A percentile compares a stretch with the other conserved stretches of the same genome.
These are phyloP conservation scores for Aphrophora alni DNA, from an alignment of 2,888 invertebrate genomes.

Conservation along the genomic window DNA sequence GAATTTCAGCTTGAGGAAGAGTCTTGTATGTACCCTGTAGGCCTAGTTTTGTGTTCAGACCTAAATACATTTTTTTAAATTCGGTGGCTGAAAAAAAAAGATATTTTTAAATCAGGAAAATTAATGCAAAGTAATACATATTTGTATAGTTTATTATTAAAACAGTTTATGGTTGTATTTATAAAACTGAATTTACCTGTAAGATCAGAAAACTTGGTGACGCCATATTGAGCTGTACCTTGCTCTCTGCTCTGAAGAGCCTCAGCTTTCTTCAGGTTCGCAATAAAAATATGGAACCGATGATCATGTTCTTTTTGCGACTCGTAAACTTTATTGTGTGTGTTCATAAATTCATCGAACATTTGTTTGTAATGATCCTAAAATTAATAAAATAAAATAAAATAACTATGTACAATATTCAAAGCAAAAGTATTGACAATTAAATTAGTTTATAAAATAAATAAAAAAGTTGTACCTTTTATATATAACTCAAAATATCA, in stretches of 20 bases:
- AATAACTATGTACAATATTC: no score
- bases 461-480: no score
- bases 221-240: slow-evolving; percentile 86
- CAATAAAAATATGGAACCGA: slow-evolving; percentile 75
- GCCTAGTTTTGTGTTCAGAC: slow-evolving; percentile 31
- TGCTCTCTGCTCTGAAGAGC: slow-evolving; percentile 78
- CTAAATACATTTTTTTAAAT: slow-evolving; percentile 58
- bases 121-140: no score
- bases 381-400: no score
- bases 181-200: no score
- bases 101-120: not conserved
- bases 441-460: no score
- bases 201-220: slow-evolving; percentile 85
- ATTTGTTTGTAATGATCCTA: not conserved
- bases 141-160: no score
- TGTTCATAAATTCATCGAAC: slow-evolving; percentile 56
- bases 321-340: slow-evolving; percentile 66
- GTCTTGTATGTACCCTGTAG: slow-evolving; percentile 23
- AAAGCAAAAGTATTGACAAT: no score
- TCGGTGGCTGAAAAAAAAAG: slow-evolving; percentile 60
- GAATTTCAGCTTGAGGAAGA: slow-evolving; percentile 66
- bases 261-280: slow-evolving; percentile 76
- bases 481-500: no score
- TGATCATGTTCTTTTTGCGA: slow-evolving; percentile 66
- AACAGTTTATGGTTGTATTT: no score